Evolutionary conservation across 2,888 invertebrate species (phyloP).

Genomic region (Drosophila colorata): DNA sequence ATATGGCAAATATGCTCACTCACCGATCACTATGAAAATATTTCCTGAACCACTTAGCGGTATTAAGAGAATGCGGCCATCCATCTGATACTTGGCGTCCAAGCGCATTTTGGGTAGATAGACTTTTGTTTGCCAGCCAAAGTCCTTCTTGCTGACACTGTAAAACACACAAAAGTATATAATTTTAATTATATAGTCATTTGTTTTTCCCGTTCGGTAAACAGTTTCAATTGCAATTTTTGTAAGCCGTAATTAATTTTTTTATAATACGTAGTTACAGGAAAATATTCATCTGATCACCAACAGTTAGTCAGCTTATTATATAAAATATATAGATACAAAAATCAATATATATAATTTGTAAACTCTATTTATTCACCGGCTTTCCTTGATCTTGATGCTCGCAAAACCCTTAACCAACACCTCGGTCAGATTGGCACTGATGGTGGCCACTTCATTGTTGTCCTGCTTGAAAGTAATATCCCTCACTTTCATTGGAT

Average conservation of each 20-base stretch:
- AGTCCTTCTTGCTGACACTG: conserved; percentile 88
- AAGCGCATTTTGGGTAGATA: conserved; percentile 88
- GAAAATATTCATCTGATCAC: too few species aligned
- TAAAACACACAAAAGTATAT: background rate
- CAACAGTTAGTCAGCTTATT: too few species aligned
- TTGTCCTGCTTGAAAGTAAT: conserved; percentile 89
- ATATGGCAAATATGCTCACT: background rate
- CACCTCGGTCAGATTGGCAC: conserved; percentile 89
- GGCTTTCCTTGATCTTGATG: conserved; percentile 87
- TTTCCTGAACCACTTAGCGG: conserved; percentile 88
- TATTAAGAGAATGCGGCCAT: conserved; percentile 89
- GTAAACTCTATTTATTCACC: conserved; percentile 85
- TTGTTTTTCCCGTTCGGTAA: too few species aligned
- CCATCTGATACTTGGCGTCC: conserved; percentile 89
- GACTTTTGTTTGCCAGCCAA: conserved; percentile 89
- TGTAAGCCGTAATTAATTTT: too few species aligned
- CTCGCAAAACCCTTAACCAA: conserved; percentile 88
- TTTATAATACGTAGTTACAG: too few species aligned
- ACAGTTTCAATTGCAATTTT: too few species aligned
- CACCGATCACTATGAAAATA: conserved; percentile 90
- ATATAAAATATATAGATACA: too few species aligned
- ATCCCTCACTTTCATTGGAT: conserved; percentile 88
- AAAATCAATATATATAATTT: too few species aligned
- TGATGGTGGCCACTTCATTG: conserved; percentile 89
- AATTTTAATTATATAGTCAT: background rate